Conservation (phyloP, 2,888 invertebrate genomes). For the Pristionchus exspectatus region DNA sequence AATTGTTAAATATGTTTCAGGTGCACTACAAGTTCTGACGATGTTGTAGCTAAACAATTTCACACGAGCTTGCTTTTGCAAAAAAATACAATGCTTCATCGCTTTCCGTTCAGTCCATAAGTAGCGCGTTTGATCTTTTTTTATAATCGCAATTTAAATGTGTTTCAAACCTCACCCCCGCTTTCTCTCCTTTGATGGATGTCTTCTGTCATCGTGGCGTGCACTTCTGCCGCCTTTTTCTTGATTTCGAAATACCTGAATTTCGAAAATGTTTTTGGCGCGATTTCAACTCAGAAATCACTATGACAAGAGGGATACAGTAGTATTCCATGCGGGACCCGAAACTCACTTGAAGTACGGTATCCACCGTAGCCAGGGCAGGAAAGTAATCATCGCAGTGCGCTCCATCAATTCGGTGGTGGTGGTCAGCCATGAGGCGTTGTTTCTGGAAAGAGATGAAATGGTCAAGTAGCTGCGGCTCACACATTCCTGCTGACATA, state of each 20-base stretch:
- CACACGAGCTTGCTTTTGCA: no score
- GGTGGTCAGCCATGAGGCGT: conserved; percentile 46
- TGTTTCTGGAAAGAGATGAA: conserved; percentile 14
- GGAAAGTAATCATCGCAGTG: conserved; percentile 46
- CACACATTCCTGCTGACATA: no score
- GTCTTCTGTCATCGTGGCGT: conserved; percentile 50
- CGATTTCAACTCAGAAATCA: neutral
- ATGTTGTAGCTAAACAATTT: no score
- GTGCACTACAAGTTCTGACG: no score
- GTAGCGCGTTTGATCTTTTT: no score
- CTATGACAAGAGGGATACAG: no score
- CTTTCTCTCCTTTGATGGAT: conserved; percentile 37
- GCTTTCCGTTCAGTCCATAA: no score
- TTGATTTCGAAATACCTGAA: conserved; percentile 56
- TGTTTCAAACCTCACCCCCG: conserved; percentile 17
- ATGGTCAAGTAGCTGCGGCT: neutral
- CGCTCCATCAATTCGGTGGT: conserved; percentile 54
- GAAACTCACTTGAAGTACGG: conserved; percentile 39
- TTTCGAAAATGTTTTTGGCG: neutral
- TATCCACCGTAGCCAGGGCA: conserved; percentile 51
- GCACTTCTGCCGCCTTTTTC: conserved; percentile 49
- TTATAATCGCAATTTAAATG: neutral
- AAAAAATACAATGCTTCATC: no score
- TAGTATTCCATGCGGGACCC: no score
- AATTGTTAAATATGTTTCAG: no score